Base-by-base conservation (phyloP, 2,888 invertebrate genomes). In the Melieria crassipennis region DNA sequence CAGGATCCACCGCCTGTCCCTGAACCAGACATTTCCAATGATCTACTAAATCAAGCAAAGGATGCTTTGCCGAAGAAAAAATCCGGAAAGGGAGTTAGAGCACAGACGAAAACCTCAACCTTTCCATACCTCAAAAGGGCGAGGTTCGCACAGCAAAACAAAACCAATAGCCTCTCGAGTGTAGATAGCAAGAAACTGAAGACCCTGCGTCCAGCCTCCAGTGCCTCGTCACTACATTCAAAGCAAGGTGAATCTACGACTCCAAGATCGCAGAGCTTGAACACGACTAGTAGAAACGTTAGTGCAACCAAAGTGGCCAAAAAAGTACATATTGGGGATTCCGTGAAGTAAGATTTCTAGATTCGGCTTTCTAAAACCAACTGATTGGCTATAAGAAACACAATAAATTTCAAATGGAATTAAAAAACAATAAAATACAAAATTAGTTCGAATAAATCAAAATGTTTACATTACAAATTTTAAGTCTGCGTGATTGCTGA, bases 121-220 rank as follows among this genome's bases (percentile, higher is more conserved):
- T 42, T 47, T 47, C 62, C 72, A 4, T 65, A 65, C 45, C 48
- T 70, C 1, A 64, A 63, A 4, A 57, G 56, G 16, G 10, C 64
- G 42, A 70, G 63, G 43, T 11, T 73, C 5, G 57, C 58, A 64
- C 69, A 62, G 52, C 61, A 69, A 16, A 70, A 70, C 50, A 73
- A 73, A n/a, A n/a, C 58, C 9, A 63, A 57, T 50, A 73, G 69
- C 16, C 48, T 72, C 42, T 72, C 64, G 13, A 73, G 47, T 73
- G 63, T 61, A 11, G 48, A 42, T 48, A 62, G 46, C 45, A 73
- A 65, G 13, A 69, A 63, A 61, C 7, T 63, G 7, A 72, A 63
- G n/a, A 58, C 57, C 50, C 61, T 70, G 43, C 63, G 66, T 5
- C 45, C 43, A 46, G 62, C 58, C n/a, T 43, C 66, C 5, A 73